Conservation (phyloP, 2,113 vertebrate species). For the Apteryx owenii region DNA sequence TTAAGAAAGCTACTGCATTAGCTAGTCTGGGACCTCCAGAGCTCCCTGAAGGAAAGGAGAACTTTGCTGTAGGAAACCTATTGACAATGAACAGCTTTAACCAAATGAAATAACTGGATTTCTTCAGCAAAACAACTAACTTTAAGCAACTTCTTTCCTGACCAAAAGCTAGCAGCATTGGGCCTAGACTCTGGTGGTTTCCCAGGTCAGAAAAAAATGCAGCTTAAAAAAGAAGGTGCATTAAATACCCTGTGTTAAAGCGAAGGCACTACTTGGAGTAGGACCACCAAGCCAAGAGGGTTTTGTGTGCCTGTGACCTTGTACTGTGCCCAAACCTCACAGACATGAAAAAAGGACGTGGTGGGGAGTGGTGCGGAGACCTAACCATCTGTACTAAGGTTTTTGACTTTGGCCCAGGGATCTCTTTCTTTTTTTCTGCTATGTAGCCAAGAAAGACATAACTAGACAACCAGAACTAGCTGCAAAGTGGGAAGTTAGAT, state of each 20-base stretch:
- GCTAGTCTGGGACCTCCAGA: not conserved
- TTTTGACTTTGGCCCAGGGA: not conserved
- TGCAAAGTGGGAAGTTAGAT: not conserved
- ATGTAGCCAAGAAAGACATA: not conserved
- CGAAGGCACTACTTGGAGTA: not conserved
- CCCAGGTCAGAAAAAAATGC: not conserved
- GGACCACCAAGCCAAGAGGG: not conserved
- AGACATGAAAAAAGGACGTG: not conserved
- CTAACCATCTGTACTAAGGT: not conserved
- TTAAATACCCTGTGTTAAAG: not conserved
- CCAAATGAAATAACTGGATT: not conserved
- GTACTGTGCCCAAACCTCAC: not conserved
- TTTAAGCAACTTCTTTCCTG: not conserved
- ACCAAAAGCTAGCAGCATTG: not conserved
- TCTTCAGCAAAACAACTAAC: not conserved
- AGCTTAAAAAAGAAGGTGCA: not conserved
- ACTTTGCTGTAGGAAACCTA: not conserved
- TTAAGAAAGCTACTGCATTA: not conserved
- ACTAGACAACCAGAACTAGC: not conserved
- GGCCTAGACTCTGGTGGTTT: not conserved
- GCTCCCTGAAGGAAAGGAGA: not conserved
- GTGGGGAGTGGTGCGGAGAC: not conserved
- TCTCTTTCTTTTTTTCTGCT: not conserved
- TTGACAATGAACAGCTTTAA: not conserved
- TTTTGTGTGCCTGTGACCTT: not conserved